Evolutionary conservation across 2,888 invertebrate genomes (phyloP), one percentile per base, ranked within the genome.

Genomic region (Drosophila nr. medialis): DNA sequence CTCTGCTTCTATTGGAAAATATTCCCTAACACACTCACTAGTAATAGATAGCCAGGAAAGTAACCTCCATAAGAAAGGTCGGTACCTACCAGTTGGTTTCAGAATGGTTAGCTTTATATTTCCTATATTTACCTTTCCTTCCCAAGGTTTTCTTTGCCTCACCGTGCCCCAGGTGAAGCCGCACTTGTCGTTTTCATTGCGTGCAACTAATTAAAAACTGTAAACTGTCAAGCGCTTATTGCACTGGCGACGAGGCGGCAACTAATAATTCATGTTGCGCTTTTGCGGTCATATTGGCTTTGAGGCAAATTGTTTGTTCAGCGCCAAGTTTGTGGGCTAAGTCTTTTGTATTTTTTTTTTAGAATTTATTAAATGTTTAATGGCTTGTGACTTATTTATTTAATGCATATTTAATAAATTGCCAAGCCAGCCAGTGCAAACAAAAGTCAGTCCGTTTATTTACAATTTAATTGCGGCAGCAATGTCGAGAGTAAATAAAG

Each of bases 401-500:
- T 87, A 85, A 81, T 83, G 75, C 68, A 80, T 72, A 72, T 79
- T 81, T 81, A 83, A 83, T 84, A 86, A 86, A 84, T 75, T 68
- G 77, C 53, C 60, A 65, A 65, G 32, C 55, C 65, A 29, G 40
- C 29, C 56, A 77, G 69, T 71, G 67, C 64, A 80, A 76, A 72
- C 80, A 75, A 63, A 75, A 70, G 45, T 61, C 64, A 61, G 40
- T 45, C 62, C 30, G 49, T 65, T 64, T 70, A 79, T 79, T 80
- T 78, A 80, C 81, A 86, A 80, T 88, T 86, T 89, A 86, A 89
- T 86, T 89, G 89, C 83, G 65, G 60, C 62, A 53, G 49, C 69
- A 58, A 64, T 53, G 63, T 55, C 51, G 45, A 45, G 45, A 45
- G 45, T 45, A 13, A 13, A 21, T 45, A 45, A 45, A 40, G 21